A percentile compares a stretch with the other conserved stretches of the same genome.
Conservation (phyloP, 2,113 vertebrate genomes). For the Lasiurus borealis region DNA sequence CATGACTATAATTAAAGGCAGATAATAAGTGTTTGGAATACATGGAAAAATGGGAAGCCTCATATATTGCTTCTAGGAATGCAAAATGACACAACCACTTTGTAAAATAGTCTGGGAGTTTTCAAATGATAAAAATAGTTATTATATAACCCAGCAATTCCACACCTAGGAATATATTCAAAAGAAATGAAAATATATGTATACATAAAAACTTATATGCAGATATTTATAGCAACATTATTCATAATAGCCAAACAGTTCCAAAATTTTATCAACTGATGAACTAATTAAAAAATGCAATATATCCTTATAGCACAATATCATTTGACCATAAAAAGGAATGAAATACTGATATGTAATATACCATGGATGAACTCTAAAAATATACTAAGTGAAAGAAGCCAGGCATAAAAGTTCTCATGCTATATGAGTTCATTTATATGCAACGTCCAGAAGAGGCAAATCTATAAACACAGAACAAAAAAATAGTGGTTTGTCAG, state of each 20-base stretch:
- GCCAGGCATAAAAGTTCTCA: not conserved
- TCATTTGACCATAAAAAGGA: not conserved
- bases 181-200: slow-evolving; percentile 45
- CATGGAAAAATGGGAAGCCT: not conserved
- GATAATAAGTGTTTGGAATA: not conserved
- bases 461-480: not conserved
- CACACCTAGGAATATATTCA: not conserved
- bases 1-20: not conserved
- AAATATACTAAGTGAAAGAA: slow-evolving; percentile 17
- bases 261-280: not conserved
- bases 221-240: not conserved
- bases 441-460: not conserved
- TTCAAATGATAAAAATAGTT: slow-evolving; percentile 2
- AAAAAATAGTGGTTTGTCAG: not conserved
- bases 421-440: not conserved
- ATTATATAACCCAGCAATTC: not conserved
- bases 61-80: not conserved
- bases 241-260: not conserved
- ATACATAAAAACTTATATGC: not conserved
- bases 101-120: not conserved
- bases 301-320: not conserved
- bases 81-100: not conserved
- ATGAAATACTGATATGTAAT: not conserved
- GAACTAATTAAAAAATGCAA: not conserved
- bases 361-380: not conserved